Evolutionary conservation across 1,140 invertebrate genomes (phyloP).

Genomic region (Trachymyrmex septentrionalis): DNA sequence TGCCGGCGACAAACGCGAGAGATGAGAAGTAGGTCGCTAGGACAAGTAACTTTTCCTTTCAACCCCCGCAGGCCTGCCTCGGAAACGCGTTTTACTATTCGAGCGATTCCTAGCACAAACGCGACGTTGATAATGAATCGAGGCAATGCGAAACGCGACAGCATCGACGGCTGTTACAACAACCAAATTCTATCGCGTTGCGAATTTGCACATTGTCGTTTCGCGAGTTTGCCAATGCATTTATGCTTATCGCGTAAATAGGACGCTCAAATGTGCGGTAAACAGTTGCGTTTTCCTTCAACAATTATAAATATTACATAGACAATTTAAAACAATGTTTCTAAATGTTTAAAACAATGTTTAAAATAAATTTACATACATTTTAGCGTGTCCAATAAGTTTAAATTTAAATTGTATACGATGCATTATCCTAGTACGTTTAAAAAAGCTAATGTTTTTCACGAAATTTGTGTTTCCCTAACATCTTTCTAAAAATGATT

Average conservation of each 20-base stretch:
- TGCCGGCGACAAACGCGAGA: slow-evolving; percentile 64
- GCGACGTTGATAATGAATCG: slow-evolving; percentile 43
- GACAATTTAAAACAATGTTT: neutral
- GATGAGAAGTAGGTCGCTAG: slow-evolving; percentile 68
- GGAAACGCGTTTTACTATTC: slow-evolving; percentile 29
- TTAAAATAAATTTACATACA: neutral
- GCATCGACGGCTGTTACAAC: slow-evolving; percentile 19
- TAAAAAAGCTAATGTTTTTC: neutral
- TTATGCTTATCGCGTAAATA: slow-evolving; percentile 52
- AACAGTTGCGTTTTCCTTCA: neutral
- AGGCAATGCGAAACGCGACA: slow-evolving; percentile 28
- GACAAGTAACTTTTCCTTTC: slow-evolving; percentile 74
- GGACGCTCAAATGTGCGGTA: neutral
- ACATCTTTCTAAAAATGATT: neutral
- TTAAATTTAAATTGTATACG: neutral
- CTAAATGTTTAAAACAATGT: neutral
- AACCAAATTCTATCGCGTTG: slow-evolving; percentile 37
- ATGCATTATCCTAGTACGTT: neutral
- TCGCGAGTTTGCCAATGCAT: slow-evolving; percentile 29
- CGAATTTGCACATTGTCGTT: slow-evolving; percentile 42
- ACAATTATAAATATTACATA: neutral
- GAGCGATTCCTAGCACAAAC: slow-evolving; percentile 50
- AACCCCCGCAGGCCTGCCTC: slow-evolving; percentile 39
- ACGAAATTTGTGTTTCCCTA: neutral
- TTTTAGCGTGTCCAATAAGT: neutral